These are phyloP conservation scores for Hydrozoanthus gracilis DNA, from an alignment of 92 coral and sea anemone genomes.

Conservation along the genomic window DNA sequence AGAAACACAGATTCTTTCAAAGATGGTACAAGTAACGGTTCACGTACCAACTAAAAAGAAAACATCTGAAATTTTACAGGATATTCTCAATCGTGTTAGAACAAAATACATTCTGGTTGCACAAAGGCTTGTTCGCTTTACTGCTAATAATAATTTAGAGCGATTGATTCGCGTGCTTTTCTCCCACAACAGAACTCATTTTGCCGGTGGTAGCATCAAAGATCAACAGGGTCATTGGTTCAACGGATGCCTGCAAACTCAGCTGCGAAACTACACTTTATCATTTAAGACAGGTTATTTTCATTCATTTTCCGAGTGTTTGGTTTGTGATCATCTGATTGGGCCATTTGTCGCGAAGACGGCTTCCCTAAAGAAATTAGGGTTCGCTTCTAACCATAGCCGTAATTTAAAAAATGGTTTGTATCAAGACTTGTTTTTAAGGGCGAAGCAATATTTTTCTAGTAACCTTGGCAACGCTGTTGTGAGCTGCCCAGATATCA, in stretches of 20 bases:
- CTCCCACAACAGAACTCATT: slow-evolving; percentile 52
- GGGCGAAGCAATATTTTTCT: slow-evolving; percentile 59
- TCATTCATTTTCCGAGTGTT: slow-evolving; percentile 69
- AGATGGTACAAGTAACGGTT: neutral
- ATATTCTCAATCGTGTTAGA: slow-evolving; percentile 55
- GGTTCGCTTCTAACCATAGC: slow-evolving; percentile 31
- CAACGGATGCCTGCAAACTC: slow-evolving; percentile 71
- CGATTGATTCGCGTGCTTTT: slow-evolving; percentile 77
- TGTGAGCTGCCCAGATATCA: slow-evolving; percentile 88
- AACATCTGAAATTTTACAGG: slow-evolving; percentile 55
- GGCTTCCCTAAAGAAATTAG: slow-evolving; percentile 46
- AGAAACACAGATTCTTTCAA: slow-evolving; percentile 10
- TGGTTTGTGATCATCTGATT: slow-evolving; percentile 76
- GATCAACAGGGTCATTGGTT: slow-evolving; percentile 80
- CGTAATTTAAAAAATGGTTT: slow-evolving; percentile 52
- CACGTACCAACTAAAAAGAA: slow-evolving; percentile 10
- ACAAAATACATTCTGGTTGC: slow-evolving; percentile 84
- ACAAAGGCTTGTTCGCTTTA: slow-evolving; percentile 71
- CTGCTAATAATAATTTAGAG: slow-evolving; percentile 63
- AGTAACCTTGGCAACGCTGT: slow-evolving; percentile 59
- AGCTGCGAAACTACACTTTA: slow-evolving; percentile 77
- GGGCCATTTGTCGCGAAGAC: slow-evolving; percentile 83
- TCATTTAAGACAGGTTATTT: slow-evolving; percentile 68
- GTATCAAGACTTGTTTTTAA: slow-evolving; percentile 74
- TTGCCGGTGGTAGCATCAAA: slow-evolving; percentile 78